These are phyloP conservation scores for Oryzias celebensis DNA, from an alignment of 2,113 vertebrate species.

Conservation along the genomic window DNA sequence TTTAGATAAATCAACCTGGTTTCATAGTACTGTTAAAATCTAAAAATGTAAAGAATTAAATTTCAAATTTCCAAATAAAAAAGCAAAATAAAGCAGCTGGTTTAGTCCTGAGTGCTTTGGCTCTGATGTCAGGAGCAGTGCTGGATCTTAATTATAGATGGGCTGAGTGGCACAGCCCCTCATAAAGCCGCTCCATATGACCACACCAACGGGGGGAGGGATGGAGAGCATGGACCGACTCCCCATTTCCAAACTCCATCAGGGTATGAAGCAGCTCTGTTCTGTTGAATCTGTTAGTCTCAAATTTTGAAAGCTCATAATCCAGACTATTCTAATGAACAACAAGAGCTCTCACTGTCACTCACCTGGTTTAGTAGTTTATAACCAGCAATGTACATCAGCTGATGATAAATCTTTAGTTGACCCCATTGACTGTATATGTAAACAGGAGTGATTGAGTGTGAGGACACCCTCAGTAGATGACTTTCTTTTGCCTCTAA, in stretches of 20 bases:
- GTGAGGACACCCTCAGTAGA: no score
- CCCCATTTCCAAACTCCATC: constrained; percentile 28
- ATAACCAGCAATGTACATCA: constrained; percentile 2
- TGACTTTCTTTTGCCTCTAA: no score
- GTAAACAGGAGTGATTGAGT: no score
- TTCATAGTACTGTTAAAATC: no score
- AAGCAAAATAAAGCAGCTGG: constrained; percentile 42
- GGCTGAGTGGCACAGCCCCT: constrained; percentile 48
- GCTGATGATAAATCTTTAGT: neutral
- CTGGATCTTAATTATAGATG: constrained; percentile 68
- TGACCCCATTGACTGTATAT: no score
- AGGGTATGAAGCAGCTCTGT: constrained; percentile 25
- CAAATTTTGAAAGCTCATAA: constrained; percentile 2
- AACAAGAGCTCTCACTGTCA: neutral
- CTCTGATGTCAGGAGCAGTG: constrained; percentile 54
- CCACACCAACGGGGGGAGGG: constrained; percentile 15
- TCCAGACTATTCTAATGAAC: constrained; percentile 17
- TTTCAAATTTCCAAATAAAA: constrained; percentile 1
- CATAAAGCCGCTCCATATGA: constrained; percentile 50
- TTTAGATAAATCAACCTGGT: no score
- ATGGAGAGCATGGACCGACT: constrained; percentile 2
- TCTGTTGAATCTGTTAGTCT: constrained; percentile 39
- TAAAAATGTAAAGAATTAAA: neutral
- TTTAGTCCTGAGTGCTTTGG: constrained; percentile 18
- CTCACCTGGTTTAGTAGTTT: neutral